phyloP scores from a whole-genome alignment of 2,113 vertebrate genomes.

The Campylorhamphus procurvoides region DNA sequence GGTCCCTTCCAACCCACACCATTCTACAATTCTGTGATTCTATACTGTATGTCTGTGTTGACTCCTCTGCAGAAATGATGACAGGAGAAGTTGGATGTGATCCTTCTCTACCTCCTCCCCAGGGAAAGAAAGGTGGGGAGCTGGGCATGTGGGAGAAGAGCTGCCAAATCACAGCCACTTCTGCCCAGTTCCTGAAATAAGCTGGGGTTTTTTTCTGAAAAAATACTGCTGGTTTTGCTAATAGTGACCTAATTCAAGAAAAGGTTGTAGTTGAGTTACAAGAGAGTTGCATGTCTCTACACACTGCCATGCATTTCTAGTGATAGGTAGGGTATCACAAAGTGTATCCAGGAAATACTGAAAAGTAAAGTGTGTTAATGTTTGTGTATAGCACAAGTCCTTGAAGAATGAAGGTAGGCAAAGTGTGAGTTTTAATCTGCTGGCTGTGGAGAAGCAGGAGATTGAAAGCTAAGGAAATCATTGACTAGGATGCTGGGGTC shows the following conservation, averaged over 20 bases:
- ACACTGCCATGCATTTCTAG: neutral
- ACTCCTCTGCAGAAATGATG: neutral
- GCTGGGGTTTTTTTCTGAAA: neutral
- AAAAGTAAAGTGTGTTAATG: neutral
- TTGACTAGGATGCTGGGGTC: neutral
- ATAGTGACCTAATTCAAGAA: neutral
- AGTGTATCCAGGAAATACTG: neutral
- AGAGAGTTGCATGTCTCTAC: neutral
- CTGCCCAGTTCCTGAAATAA: neutral
- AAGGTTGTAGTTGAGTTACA: neutral
- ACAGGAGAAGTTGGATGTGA: neutral
- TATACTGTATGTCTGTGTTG: neutral
- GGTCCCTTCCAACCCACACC: neutral
- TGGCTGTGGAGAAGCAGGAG: neutral
- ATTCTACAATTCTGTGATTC: neutral
- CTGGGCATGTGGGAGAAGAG: neutral
- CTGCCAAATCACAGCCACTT: neutral
- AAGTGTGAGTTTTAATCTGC: neutral
- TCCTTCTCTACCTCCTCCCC: neutral
- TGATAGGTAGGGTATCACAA: neutral
- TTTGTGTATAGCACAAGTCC: neutral
- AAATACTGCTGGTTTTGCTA: neutral
- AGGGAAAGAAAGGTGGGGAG: neutral
- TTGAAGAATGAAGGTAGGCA: neutral
- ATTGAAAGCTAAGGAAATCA: neutral